Percentiles rank a stretch among this genome's conserved stretches.
Conservation (phyloP, 64 coral and sea anemone species). For the Stichodactyla helianthus region DNA sequence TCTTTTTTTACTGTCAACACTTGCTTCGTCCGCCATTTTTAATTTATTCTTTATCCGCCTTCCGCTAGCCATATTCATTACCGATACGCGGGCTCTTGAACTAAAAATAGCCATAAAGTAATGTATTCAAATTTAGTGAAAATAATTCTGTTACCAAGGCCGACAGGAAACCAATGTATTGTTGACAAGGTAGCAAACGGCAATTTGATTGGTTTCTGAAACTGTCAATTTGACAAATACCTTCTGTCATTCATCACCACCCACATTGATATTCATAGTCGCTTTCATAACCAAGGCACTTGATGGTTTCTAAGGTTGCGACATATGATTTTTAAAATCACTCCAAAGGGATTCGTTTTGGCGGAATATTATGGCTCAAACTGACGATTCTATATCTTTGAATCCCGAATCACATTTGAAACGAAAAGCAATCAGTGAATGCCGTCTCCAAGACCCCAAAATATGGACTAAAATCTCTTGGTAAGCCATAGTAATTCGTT, state of each 20-base stretch:
- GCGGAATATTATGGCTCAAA: neutral
- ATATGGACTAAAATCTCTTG: slow-evolving; percentile 6
- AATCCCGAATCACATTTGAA: neutral
- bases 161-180: neutral
- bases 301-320: slow-evolving; percentile 3
- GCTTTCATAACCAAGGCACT: neutral
- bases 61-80: neutral
- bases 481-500: neutral
- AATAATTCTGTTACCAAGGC: slow-evolving; percentile 4
- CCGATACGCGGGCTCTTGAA: neutral
- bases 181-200: neutral
- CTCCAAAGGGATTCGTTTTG: neutral
- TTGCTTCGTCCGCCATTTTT: neutral
- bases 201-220: neutral
- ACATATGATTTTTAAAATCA: neutral
- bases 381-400: neutral
- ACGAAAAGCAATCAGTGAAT: slow-evolving; percentile 8
- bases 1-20: too few relatives aligned
- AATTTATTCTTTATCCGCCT: neutral
- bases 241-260: neutral
- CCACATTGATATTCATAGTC: neutral
- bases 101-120: neutral
- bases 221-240: neutral
- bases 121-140: neutral
- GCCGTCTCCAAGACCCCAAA: slow-evolving; percentile 7